Evolutionary conservation across 2,113 vertebrate genomes (phyloP).

Genomic region (Dipodomys merriami): DNA sequence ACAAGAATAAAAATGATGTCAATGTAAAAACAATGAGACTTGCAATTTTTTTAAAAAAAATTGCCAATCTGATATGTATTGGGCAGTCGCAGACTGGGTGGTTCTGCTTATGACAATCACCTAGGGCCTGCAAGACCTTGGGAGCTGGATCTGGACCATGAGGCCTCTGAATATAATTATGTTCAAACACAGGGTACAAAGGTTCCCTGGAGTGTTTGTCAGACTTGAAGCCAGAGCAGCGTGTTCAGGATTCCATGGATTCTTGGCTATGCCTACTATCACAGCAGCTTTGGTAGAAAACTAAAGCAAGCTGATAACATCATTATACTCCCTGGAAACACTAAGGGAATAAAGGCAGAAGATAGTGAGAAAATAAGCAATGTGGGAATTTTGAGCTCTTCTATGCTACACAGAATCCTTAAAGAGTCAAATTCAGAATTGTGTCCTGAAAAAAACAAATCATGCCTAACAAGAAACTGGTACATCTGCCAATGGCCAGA

Average conservation of each 20-base stretch:
- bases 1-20: constrained; percentile 87
- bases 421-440: constrained; percentile 93
- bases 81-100: constrained; percentile 93
- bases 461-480: constrained; percentile 89
- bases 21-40: constrained; percentile 69
- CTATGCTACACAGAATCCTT: constrained; percentile 94
- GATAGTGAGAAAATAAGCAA: constrained; percentile 96
- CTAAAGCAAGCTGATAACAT: constrained; percentile 90
- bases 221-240: constrained; percentile 92
- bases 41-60: no score
- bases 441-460: constrained; percentile 84
- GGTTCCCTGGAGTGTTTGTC: constrained; percentile 93
- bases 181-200: constrained; percentile 90
- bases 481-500: constrained; percentile 89
- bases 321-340: constrained; percentile 91
- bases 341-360: constrained; percentile 90
- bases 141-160: constrained; percentile 92
- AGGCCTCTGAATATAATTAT: constrained; percentile 83
- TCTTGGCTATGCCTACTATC: constrained; percentile 95
- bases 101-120: constrained; percentile 95
- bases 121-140: constrained; percentile 94
- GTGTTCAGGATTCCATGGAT: constrained; percentile 93
- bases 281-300: constrained; percentile 93
- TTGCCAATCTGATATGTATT: no score
- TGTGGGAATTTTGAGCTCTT: constrained; percentile 95